Percentiles rank a stretch among this genome's conserved stretches.
phyloP scores from a whole-genome alignment of 1,140 invertebrate genomes.

The Rhyzopertha dominica region DNA sequence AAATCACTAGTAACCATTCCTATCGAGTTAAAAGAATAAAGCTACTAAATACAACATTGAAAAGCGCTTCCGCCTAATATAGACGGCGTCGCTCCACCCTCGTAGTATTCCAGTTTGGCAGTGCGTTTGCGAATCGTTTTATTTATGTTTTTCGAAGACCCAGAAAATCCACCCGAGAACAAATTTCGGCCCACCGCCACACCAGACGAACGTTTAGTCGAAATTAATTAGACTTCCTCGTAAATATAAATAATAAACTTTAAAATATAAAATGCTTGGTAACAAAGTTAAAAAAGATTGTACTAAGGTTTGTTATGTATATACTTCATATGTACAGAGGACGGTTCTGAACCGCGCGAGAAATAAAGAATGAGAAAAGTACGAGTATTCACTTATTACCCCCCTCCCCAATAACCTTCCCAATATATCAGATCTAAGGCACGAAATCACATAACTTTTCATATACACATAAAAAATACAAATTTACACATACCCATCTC shows the following conservation, averaged over 20 bases:
- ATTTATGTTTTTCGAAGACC: constrained; percentile 6
- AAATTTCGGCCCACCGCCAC: constrained; percentile 10
- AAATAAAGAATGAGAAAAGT: constrained; percentile 20
- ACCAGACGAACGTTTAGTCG: constrained; percentile 13
- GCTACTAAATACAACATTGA: constrained; percentile 29
- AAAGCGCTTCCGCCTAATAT: constrained; percentile 38
- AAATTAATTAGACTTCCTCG: constrained; percentile 11
- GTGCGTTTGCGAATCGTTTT: not conserved
- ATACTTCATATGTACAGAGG: constrained; percentile 22
- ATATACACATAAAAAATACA: constrained; percentile 13
- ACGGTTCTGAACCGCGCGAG: constrained; percentile 9
- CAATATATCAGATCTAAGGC: constrained; percentile 31
- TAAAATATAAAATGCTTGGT: constrained; percentile 30
- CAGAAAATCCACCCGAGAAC: constrained; percentile 15
- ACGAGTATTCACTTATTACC: constrained; percentile 11
- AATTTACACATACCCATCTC: constrained; percentile 14
- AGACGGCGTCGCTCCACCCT: constrained; percentile 23
- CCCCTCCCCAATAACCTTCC: not conserved
- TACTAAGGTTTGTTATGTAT: constrained; percentile 29
- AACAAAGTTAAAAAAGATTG: constrained; percentile 39
- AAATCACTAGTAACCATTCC: constrained; percentile 25
- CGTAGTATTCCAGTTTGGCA: not conserved
- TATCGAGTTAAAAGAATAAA: constrained; percentile 30
- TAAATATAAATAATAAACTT: constrained; percentile 23
- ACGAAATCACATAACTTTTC: constrained; percentile 26